phyloP scores from a whole-genome alignment of 2,113 vertebrate genomes.

The Neotoma lepida region DNA sequence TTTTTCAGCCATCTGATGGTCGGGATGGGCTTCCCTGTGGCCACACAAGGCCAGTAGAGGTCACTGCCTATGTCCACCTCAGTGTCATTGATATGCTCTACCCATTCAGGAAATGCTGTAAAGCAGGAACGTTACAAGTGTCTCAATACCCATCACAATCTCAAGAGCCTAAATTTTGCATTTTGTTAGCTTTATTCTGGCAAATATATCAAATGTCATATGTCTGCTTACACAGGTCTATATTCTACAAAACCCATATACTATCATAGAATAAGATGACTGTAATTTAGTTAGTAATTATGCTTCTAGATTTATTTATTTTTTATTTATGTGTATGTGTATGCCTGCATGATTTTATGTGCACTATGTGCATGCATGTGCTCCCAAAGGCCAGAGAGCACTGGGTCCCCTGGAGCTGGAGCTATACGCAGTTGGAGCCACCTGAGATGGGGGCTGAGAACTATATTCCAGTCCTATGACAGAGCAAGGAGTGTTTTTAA shows the following conservation, averaged over 20 bases:
- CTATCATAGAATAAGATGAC: background rate
- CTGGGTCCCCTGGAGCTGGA: background rate
- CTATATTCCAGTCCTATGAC: background rate
- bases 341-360: background rate
- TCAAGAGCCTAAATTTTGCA: background rate
- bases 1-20: conserved; percentile 94
- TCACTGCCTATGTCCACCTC: conserved; percentile 92
- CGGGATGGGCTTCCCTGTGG: conserved; percentile 93
- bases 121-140: conserved; percentile 65
- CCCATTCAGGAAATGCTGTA: conserved; percentile 95
- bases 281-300: background rate
- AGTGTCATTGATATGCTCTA: conserved; percentile 93
- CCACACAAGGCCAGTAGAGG: conserved; percentile 93
- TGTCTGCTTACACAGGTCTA: background rate
- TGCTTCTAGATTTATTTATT: background rate
- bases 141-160: background rate
- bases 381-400: background rate
- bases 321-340: background rate
- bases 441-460: background rate
- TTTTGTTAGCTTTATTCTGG: background rate
- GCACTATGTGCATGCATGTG: background rate
- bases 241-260: background rate
- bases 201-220: background rate
- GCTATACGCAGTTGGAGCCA: background rate
- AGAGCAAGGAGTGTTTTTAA: background rate